Evolutionary conservation across 1,140 invertebrate species (phyloP).

Genomic region (Pseudobourletiella spinata): DNA sequence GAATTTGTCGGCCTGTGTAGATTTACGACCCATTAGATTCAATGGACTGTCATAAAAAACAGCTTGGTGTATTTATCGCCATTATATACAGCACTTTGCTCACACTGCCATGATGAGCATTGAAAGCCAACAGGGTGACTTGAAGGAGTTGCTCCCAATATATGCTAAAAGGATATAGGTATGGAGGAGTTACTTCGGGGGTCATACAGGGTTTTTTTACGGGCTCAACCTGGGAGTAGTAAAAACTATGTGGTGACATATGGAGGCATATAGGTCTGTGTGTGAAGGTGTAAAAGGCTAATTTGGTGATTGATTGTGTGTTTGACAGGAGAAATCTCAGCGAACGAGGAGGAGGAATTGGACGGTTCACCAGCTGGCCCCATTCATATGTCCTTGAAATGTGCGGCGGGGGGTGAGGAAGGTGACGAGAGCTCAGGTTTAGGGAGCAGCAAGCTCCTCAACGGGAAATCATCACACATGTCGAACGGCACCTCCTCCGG

Average conservation of each 20-base stretch:
- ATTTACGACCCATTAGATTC: not conserved
- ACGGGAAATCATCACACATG: not conserved
- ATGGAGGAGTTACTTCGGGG: not conserved
- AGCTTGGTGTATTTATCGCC: no score
- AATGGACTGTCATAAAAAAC: not conserved
- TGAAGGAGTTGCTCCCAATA: no score
- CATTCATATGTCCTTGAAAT: not conserved
- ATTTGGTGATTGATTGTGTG: slow-evolving; percentile 4
- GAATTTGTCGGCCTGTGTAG: not conserved
- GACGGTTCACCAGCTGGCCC: slow-evolving; percentile 3
- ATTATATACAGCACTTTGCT: no score
- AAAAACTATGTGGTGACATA: no score
- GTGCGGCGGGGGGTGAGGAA: not conserved
- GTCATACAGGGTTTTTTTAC: no score
- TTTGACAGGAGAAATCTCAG: slow-evolving; percentile 33
- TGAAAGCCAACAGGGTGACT: no score
- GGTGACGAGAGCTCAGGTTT: not conserved
- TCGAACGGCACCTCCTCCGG: not conserved
- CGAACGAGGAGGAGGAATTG: slow-evolving; percentile 34
- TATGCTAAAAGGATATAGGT: no score
- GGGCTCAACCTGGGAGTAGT: no score
- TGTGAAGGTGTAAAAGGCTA: no score
- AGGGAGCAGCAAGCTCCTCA: not conserved
- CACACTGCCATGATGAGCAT: no score
- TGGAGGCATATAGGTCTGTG: no score